phyloP scores from a whole-genome alignment of 2,888 invertebrate genomes.

The Sericinus montela region DNA sequence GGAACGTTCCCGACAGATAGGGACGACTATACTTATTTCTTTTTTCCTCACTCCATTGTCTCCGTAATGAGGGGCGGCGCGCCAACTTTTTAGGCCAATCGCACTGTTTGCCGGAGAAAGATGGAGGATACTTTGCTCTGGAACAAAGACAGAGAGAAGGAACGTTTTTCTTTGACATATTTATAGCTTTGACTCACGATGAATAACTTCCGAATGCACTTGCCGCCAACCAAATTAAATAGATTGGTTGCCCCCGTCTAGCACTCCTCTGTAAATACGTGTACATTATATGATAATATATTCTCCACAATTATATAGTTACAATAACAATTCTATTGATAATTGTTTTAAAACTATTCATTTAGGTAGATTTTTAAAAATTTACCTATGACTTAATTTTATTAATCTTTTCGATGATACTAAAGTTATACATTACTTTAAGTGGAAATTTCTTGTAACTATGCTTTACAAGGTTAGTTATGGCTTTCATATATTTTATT shows the following conservation, averaged over 20 bases:
- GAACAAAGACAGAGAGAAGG: constrained; percentile 32
- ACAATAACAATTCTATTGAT: no score
- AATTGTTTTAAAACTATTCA: no score
- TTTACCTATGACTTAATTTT: no score
- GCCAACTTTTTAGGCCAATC: constrained; percentile 51
- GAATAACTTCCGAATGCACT: constrained; percentile 22
- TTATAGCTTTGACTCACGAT: constrained; percentile 27
- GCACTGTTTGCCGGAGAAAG: constrained; percentile 32
- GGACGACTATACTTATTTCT: constrained; percentile 28
- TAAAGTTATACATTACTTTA: no score
- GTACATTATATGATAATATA: no score
- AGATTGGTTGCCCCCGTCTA: constrained; percentile 24
- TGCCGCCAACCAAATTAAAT: constrained; percentile 29
- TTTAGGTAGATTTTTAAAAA: no score
- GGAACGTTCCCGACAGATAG: constrained; percentile 28
- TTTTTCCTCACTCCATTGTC: constrained; percentile 46
- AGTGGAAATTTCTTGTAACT: no score
- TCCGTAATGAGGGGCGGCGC: constrained; percentile 46
- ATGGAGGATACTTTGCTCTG: constrained; percentile 27
- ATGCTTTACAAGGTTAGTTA: no score
- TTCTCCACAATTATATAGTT: no score
- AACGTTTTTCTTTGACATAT: constrained; percentile 37
- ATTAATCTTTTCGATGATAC: no score
- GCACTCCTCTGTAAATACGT: constrained; percentile 9
- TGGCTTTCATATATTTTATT: no score